Conservation (phyloP, 2,888 invertebrate species). For the Lithophane leautieri region DNA sequence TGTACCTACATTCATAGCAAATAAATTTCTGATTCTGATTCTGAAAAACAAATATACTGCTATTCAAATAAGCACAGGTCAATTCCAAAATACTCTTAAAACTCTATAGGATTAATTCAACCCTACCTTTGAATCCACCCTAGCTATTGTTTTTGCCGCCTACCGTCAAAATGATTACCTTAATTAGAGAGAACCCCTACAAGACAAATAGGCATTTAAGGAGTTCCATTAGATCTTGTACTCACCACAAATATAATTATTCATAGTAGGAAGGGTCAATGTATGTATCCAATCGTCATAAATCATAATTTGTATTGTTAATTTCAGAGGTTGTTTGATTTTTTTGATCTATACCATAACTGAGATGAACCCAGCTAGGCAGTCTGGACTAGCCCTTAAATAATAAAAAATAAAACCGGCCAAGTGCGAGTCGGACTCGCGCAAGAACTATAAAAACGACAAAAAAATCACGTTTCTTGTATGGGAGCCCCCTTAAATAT, state of each 20-base stretch:
- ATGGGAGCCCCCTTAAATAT: no score
- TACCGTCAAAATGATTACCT: slow-evolving; percentile 51
- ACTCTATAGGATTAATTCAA: slow-evolving; percentile 54
- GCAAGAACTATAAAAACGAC: no score
- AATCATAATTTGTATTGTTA: not conserved
- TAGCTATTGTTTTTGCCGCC: slow-evolving; percentile 21
- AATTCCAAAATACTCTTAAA: slow-evolving; percentile 42
- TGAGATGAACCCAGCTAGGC: not conserved
- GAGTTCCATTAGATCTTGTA: slow-evolving; percentile 11
- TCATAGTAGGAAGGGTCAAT: slow-evolving; percentile 1
- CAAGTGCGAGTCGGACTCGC: no score
- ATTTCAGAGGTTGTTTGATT: not conserved
- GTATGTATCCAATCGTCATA: not conserved
- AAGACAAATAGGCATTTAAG: slow-evolving; percentile 45
- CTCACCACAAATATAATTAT: slow-evolving; percentile 11
- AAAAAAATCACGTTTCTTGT: no score
- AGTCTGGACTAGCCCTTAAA: not conserved
- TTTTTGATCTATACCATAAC: not conserved
- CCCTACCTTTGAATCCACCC: slow-evolving; percentile 18
- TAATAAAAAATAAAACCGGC: not conserved
- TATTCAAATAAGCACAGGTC: not conserved
- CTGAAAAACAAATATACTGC: slow-evolving; percentile 9
- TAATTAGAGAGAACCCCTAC: slow-evolving; percentile 47
- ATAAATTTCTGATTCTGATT: no score
- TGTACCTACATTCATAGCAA: no score